These are phyloP conservation scores for Melolontha melolontha DNA, from an alignment of 2,888 invertebrate species.

Conservation along the genomic window DNA sequence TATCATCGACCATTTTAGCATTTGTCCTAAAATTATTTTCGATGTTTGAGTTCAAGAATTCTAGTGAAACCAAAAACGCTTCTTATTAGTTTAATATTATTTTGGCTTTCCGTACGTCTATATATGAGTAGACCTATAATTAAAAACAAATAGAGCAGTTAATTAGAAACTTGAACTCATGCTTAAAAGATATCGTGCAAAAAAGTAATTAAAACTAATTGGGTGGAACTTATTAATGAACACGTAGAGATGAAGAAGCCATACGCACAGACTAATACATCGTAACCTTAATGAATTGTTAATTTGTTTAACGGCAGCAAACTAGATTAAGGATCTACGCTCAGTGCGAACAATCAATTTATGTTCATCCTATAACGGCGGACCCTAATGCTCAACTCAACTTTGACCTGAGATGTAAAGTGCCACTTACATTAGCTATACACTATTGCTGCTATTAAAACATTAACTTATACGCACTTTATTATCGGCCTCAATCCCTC, in stretches of 20 bases:
- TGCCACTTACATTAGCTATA: not conserved
- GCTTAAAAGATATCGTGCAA: conserved; percentile 3
- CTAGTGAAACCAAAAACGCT: too few species aligned
- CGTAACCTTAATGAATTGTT: conserved; percentile 29
- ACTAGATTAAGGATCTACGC: conserved; percentile 24
- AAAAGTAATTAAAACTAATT: conserved; percentile 9
- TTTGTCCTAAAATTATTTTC: too few species aligned
- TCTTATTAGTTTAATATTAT: too few species aligned
- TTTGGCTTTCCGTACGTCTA: too few species aligned
- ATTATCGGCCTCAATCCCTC: too few species aligned
- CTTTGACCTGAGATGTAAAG: conserved; percentile 12
- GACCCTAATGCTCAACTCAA: not conserved
- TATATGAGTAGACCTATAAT: not conserved
- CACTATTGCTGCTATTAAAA: not conserved
- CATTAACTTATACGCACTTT: too few species aligned
- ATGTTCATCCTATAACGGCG: conserved; percentile 14
- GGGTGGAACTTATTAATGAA: conserved; percentile 18
- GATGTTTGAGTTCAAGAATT: too few species aligned
- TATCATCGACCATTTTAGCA: too few species aligned
- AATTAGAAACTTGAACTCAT: not conserved
- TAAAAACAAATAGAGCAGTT: not conserved
- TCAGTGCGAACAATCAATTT: conserved; percentile 29
- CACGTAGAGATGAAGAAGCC: conserved; percentile 1
- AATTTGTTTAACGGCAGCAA: conserved; percentile 28
- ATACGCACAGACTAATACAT: conserved; percentile 16